These are phyloP conservation scores for Cataglyphis rosenhaueri DNA, from an alignment of 2,888 invertebrate genomes.

Conservation along the genomic window DNA sequence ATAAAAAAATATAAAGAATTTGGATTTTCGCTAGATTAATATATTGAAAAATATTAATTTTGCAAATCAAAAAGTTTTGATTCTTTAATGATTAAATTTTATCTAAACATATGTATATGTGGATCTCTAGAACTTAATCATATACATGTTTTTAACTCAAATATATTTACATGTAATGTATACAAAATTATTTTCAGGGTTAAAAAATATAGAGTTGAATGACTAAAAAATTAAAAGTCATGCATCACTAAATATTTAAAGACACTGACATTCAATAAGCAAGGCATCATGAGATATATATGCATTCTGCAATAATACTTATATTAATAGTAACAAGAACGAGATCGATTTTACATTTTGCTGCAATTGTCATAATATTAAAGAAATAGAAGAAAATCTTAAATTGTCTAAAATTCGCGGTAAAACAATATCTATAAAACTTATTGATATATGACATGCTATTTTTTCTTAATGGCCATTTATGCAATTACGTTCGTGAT, in stretches of 20 bases:
- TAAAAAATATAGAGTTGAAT: neutral
- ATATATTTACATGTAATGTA: neutral
- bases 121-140: neutral
- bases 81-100: neutral
- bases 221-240: neutral
- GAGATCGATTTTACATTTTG: neutral
- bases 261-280: neutral
- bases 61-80: neutral
- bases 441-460: neutral
- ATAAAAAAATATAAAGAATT: neutral
- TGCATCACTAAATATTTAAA: conserved; percentile 6
- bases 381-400: neutral
- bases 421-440: neutral
- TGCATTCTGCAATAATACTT: neutral
- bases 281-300: neutral
- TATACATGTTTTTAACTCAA: neutral
- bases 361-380: neutral
- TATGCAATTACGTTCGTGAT: neutral
- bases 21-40: neutral
- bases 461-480: neutral
- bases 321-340: neutral
- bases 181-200: neutral
- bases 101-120: neutral
- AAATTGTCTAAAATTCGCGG: neutral
- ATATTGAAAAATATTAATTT: neutral